Percentiles rank a stretch among this genome's conserved stretches.
Evolutionary conservation across 2,113 vertebrate species (phyloP).

Genomic region (Dinomys branickii): DNA sequence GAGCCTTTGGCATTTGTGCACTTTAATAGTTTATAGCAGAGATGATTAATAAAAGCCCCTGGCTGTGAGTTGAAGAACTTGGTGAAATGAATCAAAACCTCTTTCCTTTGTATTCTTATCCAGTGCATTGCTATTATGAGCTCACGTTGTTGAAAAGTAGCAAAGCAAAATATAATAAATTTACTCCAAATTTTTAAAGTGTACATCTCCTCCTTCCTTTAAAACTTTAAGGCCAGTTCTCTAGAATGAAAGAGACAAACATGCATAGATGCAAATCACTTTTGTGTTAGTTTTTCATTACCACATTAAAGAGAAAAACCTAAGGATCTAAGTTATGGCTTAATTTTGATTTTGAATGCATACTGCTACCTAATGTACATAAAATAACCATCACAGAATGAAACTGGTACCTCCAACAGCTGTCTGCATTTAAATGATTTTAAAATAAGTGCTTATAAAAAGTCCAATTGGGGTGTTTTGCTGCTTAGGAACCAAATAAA

Average conservation of each 20-base stretch:
- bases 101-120: conserved; percentile 3
- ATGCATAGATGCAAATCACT: conserved; percentile 7
- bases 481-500: neutral
- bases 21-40: neutral
- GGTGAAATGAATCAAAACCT: conserved; percentile 13
- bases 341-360: conserved; percentile 69
- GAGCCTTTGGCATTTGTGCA: neutral
- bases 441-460: conserved; percentile 59
- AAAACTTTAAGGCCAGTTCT: conserved; percentile 48
- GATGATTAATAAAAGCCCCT: neutral
- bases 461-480: conserved; percentile 11
- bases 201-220: neutral
- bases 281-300: conserved; percentile 62
- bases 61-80: neutral
- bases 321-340: conserved; percentile 53
- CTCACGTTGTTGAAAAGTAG: conserved; percentile 49
- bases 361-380: conserved; percentile 53
- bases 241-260: conserved; percentile 10
- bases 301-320: conserved; percentile 64
- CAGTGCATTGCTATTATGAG: neutral
- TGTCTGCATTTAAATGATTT: conserved; percentile 70
- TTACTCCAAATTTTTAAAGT: conserved; percentile 23
- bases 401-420: conserved; percentile 58
- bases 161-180: conserved; percentile 14
- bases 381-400: conserved; percentile 55